Evolutionary conservation across 2,113 vertebrate genomes (phyloP).

Genomic region (Sylvia atricapilla): DNA sequence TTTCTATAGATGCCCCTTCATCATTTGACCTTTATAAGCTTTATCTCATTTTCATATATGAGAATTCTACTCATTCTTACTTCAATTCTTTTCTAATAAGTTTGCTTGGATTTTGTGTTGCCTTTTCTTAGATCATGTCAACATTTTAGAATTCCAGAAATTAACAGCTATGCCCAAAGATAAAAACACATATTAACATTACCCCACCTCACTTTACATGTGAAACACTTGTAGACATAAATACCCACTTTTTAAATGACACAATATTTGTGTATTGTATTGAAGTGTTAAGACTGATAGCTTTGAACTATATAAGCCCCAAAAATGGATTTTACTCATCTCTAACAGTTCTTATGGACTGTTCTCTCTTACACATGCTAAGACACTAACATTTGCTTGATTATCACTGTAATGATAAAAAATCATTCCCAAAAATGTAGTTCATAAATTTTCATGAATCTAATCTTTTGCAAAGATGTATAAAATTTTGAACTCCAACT

Average conservation of each 20-base stretch:
- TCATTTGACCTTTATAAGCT: neutral
- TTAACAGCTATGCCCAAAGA: neutral
- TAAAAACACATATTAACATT: neutral
- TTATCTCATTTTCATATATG: neutral
- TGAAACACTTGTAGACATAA: neutral
- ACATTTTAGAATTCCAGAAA: neutral
- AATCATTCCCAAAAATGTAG: neutral
- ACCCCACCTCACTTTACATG: neutral
- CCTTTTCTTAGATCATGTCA: neutral
- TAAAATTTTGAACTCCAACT: neutral
- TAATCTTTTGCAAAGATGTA: neutral
- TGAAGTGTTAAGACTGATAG: neutral
- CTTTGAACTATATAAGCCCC: neutral
- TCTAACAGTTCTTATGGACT: neutral
- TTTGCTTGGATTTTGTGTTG: neutral
- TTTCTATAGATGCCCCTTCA: neutral
- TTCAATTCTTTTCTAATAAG: neutral
- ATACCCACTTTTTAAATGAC: neutral
- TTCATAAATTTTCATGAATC: neutral
- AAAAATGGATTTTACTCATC: neutral
- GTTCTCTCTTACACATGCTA: neutral
- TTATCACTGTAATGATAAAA: neutral
- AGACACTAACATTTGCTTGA: neutral
- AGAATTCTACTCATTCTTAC: neutral
- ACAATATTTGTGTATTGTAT: neutral